Evolutionary conservation across 2,888 invertebrate genomes (phyloP), one percentile per base, ranked within the genome.

Genomic region (Spisula subtruncata): DNA sequence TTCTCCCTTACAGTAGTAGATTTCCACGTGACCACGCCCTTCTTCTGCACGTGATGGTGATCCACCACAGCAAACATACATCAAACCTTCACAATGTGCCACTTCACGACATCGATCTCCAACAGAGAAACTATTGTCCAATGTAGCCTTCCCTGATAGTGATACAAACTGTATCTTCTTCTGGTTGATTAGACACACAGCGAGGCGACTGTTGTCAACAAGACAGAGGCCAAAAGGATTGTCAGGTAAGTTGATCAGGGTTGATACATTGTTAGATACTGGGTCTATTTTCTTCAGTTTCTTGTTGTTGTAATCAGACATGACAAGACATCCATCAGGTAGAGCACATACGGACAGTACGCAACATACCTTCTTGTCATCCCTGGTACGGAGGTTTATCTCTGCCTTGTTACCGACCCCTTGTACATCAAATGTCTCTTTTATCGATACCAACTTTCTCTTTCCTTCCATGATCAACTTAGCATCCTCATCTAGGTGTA

Each of bases 21-120:
- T 18, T 54, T 82, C 54, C 14, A 82, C 48, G 51, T 54, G 82
- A 14, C 82, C 82, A 56, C 29, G 54, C 16, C 82, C 82, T 82
- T 82, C 82, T 29, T 56, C 14, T 8, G 2, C 0, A 41, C 41
- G 8, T 75, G 1, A 1, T 35, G 12, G 12, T 20, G 29, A 25
- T 25, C 82, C 82, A 56, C 82, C 82, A 56, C 82, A 82, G 20
- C 54, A 82, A 12, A 82, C 82, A 56, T 56, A 82, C 25, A 82
- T 6, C 32, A 82, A 82, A 8, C 54, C 35, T 12, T 82, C 29
- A 25, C 18, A 32, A 32, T 18, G 20, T 18, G 56, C 82, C 29
- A 82, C 29, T 8, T 25, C 54, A 14, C 82, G 25, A 82, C 82
- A 82, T n/a, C 56, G 25, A 29, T 82, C 82, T 14, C 82, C 82